Evolutionary conservation across 2,113 vertebrate genomes (phyloP), one percentile per base, ranked within the genome.

Genomic region (Pseudorhombus dupliciocellatus): DNA sequence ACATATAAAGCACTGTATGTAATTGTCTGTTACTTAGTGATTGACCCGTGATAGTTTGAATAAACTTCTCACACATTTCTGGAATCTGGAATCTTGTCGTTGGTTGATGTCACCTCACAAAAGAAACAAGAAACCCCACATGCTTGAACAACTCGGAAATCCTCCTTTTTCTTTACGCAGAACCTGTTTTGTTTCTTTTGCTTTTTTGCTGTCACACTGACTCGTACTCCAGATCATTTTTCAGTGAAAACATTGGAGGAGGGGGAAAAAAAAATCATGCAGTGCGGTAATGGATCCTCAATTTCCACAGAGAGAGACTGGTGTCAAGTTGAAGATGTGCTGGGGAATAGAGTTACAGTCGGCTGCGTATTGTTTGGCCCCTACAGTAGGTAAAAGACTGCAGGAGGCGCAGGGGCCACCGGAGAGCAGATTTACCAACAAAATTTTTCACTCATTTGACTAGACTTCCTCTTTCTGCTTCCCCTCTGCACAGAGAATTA

Each of bases 391-490:
- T 68, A 37, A 67, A 11, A 48, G 26, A 48, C 46, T 40, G 5
- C 48, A 54, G 58, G 4, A 42, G 69, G 5, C 42, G 69, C 15
- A 24, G 15, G 66, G 16, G 46, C 58, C 25, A 7, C 48, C 30
- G 6, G 12, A 68, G 0, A 1, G 56, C 18, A 20, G 52, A 64
- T 71, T 79, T 77, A 75, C 51, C 21, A 6, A 24, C 25, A 58
- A 50, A 44, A 22, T 22, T 10, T 55, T 75, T 31, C 26, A 57
- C 70, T 66, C 46, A 70, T 66, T 60, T 67, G 50, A 77, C 57
- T 77, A 24, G 31, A 80, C 86, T 90, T 91, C 89, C 87, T 87
- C 79, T 63, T 75, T 37, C 53, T 52, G 44, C 77, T 89, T 79
- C 85, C 83, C 5, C 56, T 16, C 25, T 62, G 20, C n/a, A 25